These are phyloP conservation scores for Anableps anableps DNA, from an alignment of 2,797 vertebrate genomes.

Conservation along the genomic window DNA sequence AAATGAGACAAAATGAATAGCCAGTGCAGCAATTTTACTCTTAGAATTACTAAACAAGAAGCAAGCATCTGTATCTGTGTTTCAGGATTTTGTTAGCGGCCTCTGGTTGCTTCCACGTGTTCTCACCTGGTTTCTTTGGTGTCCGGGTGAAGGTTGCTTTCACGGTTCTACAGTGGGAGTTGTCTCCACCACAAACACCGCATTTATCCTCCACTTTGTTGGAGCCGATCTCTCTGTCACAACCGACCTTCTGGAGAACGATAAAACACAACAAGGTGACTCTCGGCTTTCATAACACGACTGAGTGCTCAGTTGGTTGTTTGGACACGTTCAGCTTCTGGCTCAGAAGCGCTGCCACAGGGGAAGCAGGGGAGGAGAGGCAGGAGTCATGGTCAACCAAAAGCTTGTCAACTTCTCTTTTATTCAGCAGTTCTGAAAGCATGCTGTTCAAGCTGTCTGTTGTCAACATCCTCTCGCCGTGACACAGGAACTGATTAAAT, in stretches of 20 bases:
- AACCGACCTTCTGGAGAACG: constrained; percentile 91
- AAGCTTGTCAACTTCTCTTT: not conserved
- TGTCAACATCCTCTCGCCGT: not conserved
- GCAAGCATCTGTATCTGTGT: not conserved
- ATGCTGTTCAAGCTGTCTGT: not conserved
- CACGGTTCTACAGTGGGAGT: constrained; percentile 94
- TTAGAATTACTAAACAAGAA: too few species aligned
- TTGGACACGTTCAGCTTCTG: not conserved
- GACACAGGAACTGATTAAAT: not conserved
- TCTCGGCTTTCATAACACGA: not conserved
- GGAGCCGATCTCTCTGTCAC: constrained; percentile 95
- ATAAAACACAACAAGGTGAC: not conserved
- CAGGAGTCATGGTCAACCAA: not conserved
- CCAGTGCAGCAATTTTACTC: too few species aligned
- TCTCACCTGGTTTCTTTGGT: constrained; percentile 94
- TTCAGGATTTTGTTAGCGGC: not conserved
- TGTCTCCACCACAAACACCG: constrained; percentile 95
- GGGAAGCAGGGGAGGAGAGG: not conserved
- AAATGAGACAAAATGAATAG: not conserved
- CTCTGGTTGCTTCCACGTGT: not conserved
- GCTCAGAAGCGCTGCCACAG: not conserved
- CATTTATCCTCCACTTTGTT: constrained; percentile 95
- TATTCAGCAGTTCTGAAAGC: not conserved
- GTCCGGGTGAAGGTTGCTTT: constrained; percentile 94
- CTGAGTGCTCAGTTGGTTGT: not conserved